These are phyloP conservation scores for Argyrosomus japonicus DNA, from an alignment of 2,113 vertebrate genomes.

Conservation along the genomic window DNA sequence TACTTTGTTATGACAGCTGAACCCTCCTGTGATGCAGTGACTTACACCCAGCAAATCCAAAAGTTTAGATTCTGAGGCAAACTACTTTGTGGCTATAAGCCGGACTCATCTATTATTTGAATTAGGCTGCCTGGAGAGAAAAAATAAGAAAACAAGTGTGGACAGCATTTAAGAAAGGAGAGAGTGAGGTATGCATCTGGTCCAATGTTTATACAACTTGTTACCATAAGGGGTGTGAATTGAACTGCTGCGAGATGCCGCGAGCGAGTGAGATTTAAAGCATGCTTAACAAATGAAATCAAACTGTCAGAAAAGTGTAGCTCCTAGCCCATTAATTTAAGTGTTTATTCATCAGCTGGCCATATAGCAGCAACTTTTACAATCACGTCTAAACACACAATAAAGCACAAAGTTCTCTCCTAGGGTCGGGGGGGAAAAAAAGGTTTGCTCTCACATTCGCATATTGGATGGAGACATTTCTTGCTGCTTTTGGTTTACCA, in stretches of 20 bases:
- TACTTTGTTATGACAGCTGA: constrained; percentile 81
- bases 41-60: constrained; percentile 67
- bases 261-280: constrained; percentile 73
- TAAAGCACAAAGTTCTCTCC: constrained; percentile 45
- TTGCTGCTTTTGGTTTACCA: constrained; percentile 61
- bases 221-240: constrained; percentile 70
- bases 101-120: constrained; percentile 73
- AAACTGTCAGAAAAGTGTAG: constrained; percentile 71
- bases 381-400: constrained; percentile 69
- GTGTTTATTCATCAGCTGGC: constrained; percentile 70
- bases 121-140: constrained; percentile 51
- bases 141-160: constrained; percentile 43
- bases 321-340: constrained; percentile 65
- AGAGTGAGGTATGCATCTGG: constrained; percentile 63
- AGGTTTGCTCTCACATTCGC: constrained; percentile 39
- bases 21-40: constrained; percentile 63
- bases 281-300: constrained; percentile 75
- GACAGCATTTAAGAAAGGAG: constrained; percentile 60
- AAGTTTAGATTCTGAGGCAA: constrained; percentile 69
- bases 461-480: constrained; percentile 49
- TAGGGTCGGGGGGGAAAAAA: constrained; percentile 4
- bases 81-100: constrained; percentile 54
- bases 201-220: constrained; percentile 75
- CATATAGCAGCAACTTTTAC: constrained; percentile 67
- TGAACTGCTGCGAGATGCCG: constrained; percentile 43